Conservation (phyloP, 2,888 invertebrate species). For the Stratiomys singularior region DNA sequence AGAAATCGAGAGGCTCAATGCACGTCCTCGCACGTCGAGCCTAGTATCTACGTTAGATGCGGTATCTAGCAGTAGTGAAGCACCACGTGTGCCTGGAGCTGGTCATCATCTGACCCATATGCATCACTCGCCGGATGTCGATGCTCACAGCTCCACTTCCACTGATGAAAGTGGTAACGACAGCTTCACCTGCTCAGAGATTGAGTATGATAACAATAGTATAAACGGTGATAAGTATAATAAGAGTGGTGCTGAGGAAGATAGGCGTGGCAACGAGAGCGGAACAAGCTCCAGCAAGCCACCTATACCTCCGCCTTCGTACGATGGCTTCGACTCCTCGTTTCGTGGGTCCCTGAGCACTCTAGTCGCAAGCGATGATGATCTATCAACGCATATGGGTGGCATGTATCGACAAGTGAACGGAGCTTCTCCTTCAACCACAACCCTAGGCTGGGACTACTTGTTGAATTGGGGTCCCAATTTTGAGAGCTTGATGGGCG, state of each 20-base stretch:
- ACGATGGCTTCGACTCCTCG: slow-evolving; percentile 93
- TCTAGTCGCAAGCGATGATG: slow-evolving; percentile 92
- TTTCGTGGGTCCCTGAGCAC: slow-evolving; percentile 94
- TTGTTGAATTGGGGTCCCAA: slow-evolving; percentile 96
- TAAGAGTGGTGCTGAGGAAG: slow-evolving; percentile 72
- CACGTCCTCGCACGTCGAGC: slow-evolving; percentile 87
- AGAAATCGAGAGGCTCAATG: slow-evolving; percentile 91
- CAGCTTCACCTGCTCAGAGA: slow-evolving; percentile 97
- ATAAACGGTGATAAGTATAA: slow-evolving; percentile 81
- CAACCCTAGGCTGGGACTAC: slow-evolving; percentile 92
- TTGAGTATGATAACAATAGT: slow-evolving; percentile 94
- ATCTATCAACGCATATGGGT: slow-evolving; percentile 82
- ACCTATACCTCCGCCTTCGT: slow-evolving; percentile 80
- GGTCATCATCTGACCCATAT: slow-evolving; percentile 77
- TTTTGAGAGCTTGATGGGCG: slow-evolving; percentile 94
- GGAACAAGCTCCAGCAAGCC: slow-evolving; percentile 69
- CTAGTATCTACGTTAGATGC: slow-evolving; percentile 92
- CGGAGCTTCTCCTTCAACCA: slow-evolving; percentile 78
- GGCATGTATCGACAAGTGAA: slow-evolving; percentile 83
- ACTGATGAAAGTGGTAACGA: slow-evolving; percentile 96
- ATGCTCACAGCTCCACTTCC: slow-evolving; percentile 81
- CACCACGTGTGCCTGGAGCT: slow-evolving; percentile 75
- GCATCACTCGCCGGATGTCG: slow-evolving; percentile 78
- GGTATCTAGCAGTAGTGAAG: slow-evolving; percentile 90
- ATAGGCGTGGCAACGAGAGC: slow-evolving; percentile 69